Percentiles rank a stretch among this genome's conserved stretches.
phyloP scores from a whole-genome alignment of 1,140 invertebrate species.

The Drosophila nigromelanica region DNA sequence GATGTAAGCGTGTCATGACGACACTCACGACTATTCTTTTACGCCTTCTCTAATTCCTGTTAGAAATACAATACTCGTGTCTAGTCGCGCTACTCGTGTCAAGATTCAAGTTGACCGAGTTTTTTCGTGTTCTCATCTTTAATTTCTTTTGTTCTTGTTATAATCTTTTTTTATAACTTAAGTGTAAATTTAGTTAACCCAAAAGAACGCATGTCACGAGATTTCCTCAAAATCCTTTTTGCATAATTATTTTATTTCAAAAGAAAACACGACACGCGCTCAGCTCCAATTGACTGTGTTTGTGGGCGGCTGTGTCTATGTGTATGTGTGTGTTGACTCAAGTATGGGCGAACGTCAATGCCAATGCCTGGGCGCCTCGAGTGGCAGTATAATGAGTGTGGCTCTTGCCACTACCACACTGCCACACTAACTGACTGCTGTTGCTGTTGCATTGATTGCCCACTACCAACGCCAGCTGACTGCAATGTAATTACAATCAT shows the following conservation, averaged over 20 bases:
- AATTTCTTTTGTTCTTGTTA: no score
- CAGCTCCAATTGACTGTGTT: constrained; percentile 1
- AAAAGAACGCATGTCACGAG: no score
- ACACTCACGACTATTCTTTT: no score
- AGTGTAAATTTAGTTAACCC: no score
- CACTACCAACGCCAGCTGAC: constrained; percentile 48
- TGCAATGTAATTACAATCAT: constrained; percentile 78
- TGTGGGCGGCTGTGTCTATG: constrained; percentile 3
- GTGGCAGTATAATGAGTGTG: constrained; percentile 72
- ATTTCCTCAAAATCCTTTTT: no score
- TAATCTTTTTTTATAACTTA: no score
- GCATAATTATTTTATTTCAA: not conserved
- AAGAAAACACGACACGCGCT: constrained; percentile 1
- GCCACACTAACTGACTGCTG: constrained; percentile 8
- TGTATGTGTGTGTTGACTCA: constrained; percentile 23
- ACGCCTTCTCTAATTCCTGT: no score
- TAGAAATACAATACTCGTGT: no score
- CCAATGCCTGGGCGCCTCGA: constrained; percentile 54
- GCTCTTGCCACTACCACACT: constrained; percentile 41
- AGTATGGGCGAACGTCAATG: constrained; percentile 38
- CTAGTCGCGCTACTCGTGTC: no score
- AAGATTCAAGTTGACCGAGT: no score
- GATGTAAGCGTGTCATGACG: constrained; percentile 1
- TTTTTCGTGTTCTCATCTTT: no score
- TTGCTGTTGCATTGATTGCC: constrained; percentile 57